Evolutionary conservation across 2,888 invertebrate genomes (phyloP).

Genomic region (Dermolepida albohirtum): DNA sequence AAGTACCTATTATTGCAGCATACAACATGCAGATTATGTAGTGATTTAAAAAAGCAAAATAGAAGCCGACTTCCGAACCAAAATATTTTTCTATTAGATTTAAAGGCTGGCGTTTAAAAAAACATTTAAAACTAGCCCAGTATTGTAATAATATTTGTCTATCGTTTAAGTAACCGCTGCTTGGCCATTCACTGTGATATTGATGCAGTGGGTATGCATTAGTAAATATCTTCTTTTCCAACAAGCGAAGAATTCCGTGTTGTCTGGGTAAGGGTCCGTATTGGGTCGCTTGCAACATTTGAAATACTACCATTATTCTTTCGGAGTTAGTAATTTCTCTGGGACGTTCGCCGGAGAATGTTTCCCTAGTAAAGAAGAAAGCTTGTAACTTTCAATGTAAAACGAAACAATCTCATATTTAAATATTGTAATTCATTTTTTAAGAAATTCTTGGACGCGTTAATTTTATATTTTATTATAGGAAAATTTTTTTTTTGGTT

Average conservation of each 20-base stretch:
- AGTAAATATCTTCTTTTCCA: constrained; percentile 53
- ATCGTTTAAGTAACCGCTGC: constrained; percentile 56
- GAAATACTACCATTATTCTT: constrained; percentile 57
- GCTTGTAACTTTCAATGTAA: too few species aligned
- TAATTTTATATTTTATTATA: too few species aligned
- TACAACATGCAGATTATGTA: constrained; percentile 67
- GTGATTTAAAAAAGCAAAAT: constrained; percentile 70
- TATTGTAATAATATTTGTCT: constrained; percentile 66
- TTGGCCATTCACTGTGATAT: constrained; percentile 55
- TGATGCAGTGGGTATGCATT: constrained; percentile 62
- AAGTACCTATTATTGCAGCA: constrained; percentile 64
- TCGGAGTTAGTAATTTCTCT: constrained; percentile 56
- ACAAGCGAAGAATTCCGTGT: constrained; percentile 56
- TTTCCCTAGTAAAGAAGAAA: neutral
- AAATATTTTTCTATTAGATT: constrained; percentile 70
- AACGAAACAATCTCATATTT: too few species aligned
- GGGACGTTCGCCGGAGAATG: constrained; percentile 22
- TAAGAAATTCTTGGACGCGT: too few species aligned
- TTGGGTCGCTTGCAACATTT: constrained; percentile 53
- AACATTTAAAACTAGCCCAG: constrained; percentile 70
- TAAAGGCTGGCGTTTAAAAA: constrained; percentile 72
- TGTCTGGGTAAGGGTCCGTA: constrained; percentile 54
- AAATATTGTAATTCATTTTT: too few species aligned
- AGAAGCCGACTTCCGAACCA: constrained; percentile 69
- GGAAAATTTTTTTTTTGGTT: too few species aligned